phyloP scores from a whole-genome alignment of 2,888 invertebrate species.

The Pecten maximus region DNA sequence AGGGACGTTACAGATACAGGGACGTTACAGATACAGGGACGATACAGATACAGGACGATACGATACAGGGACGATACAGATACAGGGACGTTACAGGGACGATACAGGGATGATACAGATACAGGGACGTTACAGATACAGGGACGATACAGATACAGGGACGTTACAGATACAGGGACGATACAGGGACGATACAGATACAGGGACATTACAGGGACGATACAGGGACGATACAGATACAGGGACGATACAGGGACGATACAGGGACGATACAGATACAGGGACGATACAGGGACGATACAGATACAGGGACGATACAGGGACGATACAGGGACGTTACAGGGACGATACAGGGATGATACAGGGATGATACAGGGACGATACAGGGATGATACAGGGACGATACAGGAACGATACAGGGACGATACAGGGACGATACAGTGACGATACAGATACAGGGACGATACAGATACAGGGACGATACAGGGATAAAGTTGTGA shows the following conservation, averaged over 20 bases:
- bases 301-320: not conserved
- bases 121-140: no score
- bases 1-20: not conserved
- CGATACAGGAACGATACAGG: not conserved
- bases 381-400: not conserved
- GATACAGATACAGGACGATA: not conserved
- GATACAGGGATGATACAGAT: not conserved
- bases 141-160: not conserved
- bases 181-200: not conserved
- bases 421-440: not conserved
- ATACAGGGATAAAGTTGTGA: not conserved
- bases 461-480: not conserved
- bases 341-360: not conserved
- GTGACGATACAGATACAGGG: not conserved
- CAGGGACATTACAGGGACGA: not conserved
- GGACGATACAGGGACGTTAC: not conserved
- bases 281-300: no score
- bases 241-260: not conserved
- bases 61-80: not conserved
- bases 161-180: not conserved
- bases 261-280: not conserved
- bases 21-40: not conserved
- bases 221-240: not conserved
- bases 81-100: not conserved
- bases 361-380: not conserved